These are phyloP conservation scores for Hemithea aestivaria DNA, from an alignment of 2,888 invertebrate species.

Conservation along the genomic window DNA sequence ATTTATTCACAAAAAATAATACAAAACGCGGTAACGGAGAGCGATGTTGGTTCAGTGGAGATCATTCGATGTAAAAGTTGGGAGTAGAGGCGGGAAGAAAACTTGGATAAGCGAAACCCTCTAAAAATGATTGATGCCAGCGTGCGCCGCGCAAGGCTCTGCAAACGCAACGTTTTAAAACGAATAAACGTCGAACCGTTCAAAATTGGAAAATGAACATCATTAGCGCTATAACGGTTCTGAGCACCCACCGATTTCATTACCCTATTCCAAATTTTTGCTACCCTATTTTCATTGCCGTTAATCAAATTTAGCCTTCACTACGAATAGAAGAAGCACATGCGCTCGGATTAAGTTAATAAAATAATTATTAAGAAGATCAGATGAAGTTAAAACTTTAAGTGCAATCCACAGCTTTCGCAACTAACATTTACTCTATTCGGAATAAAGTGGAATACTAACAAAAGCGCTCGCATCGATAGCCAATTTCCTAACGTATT, in stretches of 20 bases:
- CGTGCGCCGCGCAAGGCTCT: slow-evolving; percentile 36
- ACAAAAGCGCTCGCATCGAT: slow-evolving; percentile 52
- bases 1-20: slow-evolving; percentile 79
- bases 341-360: slow-evolving; percentile 7
- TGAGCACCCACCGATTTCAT: slow-evolving; percentile 55
- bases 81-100: slow-evolving; percentile 69
- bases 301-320: slow-evolving; percentile 39
- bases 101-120: slow-evolving; percentile 78
- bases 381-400: too few relatives aligned
- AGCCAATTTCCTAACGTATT: slow-evolving; percentile 73
- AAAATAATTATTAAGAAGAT: slow-evolving; percentile 1
- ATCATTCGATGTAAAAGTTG: slow-evolving; percentile 76
- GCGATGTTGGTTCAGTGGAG: slow-evolving; percentile 75
- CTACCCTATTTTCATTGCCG: slow-evolving; percentile 48
- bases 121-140: slow-evolving; percentile 79
- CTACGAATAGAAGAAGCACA: slow-evolving; percentile 16
- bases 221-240: slow-evolving; percentile 68
- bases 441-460: slow-evolving; percentile 14
- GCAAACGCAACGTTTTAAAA: slow-evolving; percentile 63
- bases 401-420: too few relatives aligned
- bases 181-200: slow-evolving; percentile 74
- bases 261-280: slow-evolving; percentile 43
- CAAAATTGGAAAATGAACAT: slow-evolving; percentile 71
- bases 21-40: slow-evolving; percentile 71
- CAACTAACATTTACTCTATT: too few relatives aligned